Base-by-base conservation (phyloP, 2,888 invertebrate species). In the Agonopterix subpropinquella region DNA sequence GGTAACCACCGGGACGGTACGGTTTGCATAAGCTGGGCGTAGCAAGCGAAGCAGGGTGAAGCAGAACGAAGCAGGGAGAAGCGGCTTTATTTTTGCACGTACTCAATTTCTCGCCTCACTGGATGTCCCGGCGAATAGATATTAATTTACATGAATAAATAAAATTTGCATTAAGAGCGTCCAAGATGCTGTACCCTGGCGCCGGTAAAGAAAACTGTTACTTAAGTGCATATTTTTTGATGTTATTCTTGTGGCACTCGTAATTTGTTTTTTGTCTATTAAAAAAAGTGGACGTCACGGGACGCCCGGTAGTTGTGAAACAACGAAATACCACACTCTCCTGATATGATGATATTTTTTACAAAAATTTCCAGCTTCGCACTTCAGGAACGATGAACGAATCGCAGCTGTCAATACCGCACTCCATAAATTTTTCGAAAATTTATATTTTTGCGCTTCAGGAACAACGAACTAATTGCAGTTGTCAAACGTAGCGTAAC, bases 81-180 rank as follows among this genome's bases (percentile, higher is more conserved):
- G 39, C 64, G 62, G 69, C 79, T 83, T 85, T 88, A 86, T 86
- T 88, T 86, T 86, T 85, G 82, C 86, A 86, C 85, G 86, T 87
- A 82, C 85, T 84, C 87, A 85, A 88, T 88, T 87, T 87, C 80
- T 75, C 81, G 84, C 77, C 73, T 78, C 85, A 85, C 80, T 80
- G 84, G 73, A 62, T 72, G 78, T 81, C 81, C 76, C 69, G 70
- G 70, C 74, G 83, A 83, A 85, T 82, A 85, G 84, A 88, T 87
- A 86, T 86, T 88, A 87, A 88, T 87, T 87, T 88, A 86, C 88
- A 88, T 88, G 85, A 85, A 86, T 87, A 87, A 87, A 88, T 87
- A 85, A 84, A 87, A 88, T 88, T 88, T 86, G 84, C 87, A 87
- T 87, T 83, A 81, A 76, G 64, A 80, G 81, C 84, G 81, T 77